Percentiles rank a stretch among this genome's conserved stretches.
phyloP scores from a whole-genome alignment of 2,797 vertebrate species.

The Cirrhinus molitorella region DNA sequence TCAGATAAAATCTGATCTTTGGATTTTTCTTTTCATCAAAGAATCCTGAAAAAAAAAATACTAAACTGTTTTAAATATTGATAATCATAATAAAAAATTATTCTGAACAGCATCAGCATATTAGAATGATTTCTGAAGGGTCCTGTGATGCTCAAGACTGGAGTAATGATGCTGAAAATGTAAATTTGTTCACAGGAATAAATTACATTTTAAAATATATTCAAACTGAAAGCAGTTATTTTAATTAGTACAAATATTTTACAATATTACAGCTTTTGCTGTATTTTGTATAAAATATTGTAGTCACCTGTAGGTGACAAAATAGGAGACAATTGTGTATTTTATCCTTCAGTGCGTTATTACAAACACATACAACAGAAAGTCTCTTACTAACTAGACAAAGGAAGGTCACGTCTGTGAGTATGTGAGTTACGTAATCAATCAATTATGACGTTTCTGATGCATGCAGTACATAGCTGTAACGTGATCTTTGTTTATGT shows the following conservation, averaged over 20 bases:
- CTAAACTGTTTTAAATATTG: too few species aligned
- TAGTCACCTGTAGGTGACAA: not conserved
- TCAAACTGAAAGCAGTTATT: too few species aligned
- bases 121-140: not conserved
- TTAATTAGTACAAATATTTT: too few species aligned
- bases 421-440: slow-evolving; percentile 2
- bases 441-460: slow-evolving; percentile 36
- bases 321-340: not conserved
- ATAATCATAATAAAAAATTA: too few species aligned
- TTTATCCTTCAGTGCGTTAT: not conserved
- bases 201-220: not conserved
- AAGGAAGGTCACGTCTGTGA: not conserved
- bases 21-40: too few species aligned
- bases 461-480: not conserved
- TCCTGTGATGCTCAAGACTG: not conserved
- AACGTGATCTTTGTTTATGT: slow-evolving; percentile 6
- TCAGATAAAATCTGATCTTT: too few species aligned
- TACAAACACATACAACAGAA: not conserved
- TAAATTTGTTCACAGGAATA: not conserved
- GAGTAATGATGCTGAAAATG: not conserved
- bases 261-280: too few species aligned
- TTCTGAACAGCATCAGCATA: not conserved
- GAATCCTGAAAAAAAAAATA: too few species aligned
- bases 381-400: too few species aligned
- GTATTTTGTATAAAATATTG: too few species aligned